A percentile compares a stretch with the other conserved stretches of the same genome.
Evolutionary conservation across 2,888 invertebrate species (phyloP).

Genomic region (Drosophila tripunctata): DNA sequence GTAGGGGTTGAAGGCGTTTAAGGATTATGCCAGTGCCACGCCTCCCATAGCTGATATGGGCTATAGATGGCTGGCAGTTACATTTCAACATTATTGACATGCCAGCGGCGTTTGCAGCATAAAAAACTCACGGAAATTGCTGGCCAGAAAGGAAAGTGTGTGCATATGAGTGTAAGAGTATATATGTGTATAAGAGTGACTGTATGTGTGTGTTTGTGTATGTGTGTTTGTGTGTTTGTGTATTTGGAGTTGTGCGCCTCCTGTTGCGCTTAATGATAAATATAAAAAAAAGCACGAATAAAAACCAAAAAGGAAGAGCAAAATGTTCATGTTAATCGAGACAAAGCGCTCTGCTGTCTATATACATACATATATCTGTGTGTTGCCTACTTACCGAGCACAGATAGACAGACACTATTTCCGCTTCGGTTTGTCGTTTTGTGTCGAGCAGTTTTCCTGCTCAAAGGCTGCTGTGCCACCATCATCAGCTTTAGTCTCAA

Average conservation of each 20-base stretch:
- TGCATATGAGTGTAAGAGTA: no score
- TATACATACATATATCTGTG: neutral
- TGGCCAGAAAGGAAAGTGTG: no score
- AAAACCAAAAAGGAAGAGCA: no score
- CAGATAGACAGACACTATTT: constrained; percentile 71
- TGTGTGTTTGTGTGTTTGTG: constrained; percentile 12
- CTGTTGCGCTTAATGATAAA: constrained; percentile 75
- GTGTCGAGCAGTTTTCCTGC: constrained; percentile 47
- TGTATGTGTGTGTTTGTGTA: neutral
- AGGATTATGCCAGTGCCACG: constrained; percentile 35
- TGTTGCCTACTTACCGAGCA: constrained; percentile 71
- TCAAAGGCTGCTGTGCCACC: constrained; percentile 58
- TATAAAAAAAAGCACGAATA: constrained; percentile 43
- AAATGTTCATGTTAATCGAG: constrained; percentile 77
- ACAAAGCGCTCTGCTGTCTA: constrained; percentile 59
- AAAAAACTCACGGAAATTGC: constrained; percentile 61
- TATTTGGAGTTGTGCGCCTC: constrained; percentile 30
- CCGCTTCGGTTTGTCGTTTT: constrained; percentile 71
- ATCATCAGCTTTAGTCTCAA: constrained; percentile 63
- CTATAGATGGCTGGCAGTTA: constrained; percentile 49
- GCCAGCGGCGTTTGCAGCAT: constrained; percentile 67
- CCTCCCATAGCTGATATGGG: constrained; percentile 38
- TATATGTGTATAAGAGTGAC: constrained; percentile 8
- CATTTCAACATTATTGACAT: constrained; percentile 79
- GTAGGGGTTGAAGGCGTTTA: constrained; percentile 4